Base-by-base conservation (phyloP, 2,113 vertebrate species). In the Xiphophorus maculatus region DNA sequence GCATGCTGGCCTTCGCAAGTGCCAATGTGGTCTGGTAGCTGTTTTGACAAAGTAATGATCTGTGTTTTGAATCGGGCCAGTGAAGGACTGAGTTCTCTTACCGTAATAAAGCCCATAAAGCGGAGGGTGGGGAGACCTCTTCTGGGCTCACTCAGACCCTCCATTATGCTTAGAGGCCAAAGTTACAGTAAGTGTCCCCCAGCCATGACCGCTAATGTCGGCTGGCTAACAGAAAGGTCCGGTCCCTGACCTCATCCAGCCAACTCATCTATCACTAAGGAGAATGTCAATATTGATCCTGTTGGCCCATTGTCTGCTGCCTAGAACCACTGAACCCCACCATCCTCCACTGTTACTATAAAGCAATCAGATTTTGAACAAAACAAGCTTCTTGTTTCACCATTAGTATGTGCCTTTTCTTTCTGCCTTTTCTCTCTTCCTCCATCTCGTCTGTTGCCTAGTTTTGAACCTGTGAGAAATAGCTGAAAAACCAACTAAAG, bases 221-320 rank as follows among this genome's bases (percentile, higher is more conserved):
- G 72, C 74, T 74, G 81, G 79, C 87, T 84, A 66, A 66, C 79
- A 85, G 71, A 79, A 75, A 87, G 76, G 79, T 88, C 90, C 80
- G 81, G 84, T 87, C 76, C 79, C 85, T 90, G 88, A 83, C 89
- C 87, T 89, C 79, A 89, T 78, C 81, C 72, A 85, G 90, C 86
- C 88, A 91, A 87, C 91, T 89, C 76, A 13, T 80, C 82, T 85
- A 91, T 93, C 88, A 73, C 93, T 89, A 90, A 86, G 89, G 91
- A 92, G 90, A 93, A 91, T 88, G 90, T 94, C 92, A 95, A 93
- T 95, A 94, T 94, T 94, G 94, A 94, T 93, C 87, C 72, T 89
- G 84, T 83, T 93, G 90, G 90, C 83, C 89, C 82, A 87, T 89
- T 90, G 87, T 93, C 81, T 89, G 81, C 81, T 93, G 90, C 89